Evolutionary conservation across 2,113 vertebrate genomes (phyloP), one percentile per base, ranked within the genome.

Genomic region (Pelusios castaneus): DNA sequence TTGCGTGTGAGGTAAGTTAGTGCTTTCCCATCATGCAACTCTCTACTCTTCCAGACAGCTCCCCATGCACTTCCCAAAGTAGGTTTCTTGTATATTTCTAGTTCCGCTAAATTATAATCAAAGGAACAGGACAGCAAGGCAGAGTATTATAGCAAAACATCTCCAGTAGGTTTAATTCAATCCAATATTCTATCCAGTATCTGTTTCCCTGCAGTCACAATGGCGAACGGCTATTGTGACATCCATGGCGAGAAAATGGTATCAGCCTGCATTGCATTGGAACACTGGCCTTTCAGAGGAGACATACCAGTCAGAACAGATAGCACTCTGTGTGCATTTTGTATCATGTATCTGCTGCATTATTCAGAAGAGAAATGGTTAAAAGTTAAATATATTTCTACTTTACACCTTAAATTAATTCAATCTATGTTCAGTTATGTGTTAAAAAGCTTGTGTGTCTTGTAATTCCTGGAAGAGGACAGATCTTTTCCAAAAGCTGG

Each of bases 391-490:
- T 58, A 95, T 82, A 95, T 96, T 93, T 92, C 93, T 87, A 88
- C 92, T 96, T 92, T 82, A 90, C 93, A 87, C 92, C 88, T 94
- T 87, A 96, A 95, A 97, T 95, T 87, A 94, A 96, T 97, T 96
- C 96, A 94, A 94, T 95, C 94, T 97, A 92, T 94, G 73, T 93
- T 95, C 91, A 92, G 92, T 90, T 82, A 89, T 96, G 88, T 94
- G 96, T 82, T 94, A 95, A 97, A 96, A 97, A 93, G 86, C 90
- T 92, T 88, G 3, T 91, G 86, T 87, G 91, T 90, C 90, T 95
- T 91, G 93, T 91, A 97, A 90, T 96, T 96, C 95, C 92, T 88
- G 94, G 95, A 97, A 97, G 94, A 96, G 95, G 93, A 95, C 81
- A 94, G 86, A 95, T 94, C 95, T 90, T 79, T 95, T 94, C 94